phyloP scores from a whole-genome alignment of 2,113 vertebrate genomes.

The Alligator sinensis region DNA sequence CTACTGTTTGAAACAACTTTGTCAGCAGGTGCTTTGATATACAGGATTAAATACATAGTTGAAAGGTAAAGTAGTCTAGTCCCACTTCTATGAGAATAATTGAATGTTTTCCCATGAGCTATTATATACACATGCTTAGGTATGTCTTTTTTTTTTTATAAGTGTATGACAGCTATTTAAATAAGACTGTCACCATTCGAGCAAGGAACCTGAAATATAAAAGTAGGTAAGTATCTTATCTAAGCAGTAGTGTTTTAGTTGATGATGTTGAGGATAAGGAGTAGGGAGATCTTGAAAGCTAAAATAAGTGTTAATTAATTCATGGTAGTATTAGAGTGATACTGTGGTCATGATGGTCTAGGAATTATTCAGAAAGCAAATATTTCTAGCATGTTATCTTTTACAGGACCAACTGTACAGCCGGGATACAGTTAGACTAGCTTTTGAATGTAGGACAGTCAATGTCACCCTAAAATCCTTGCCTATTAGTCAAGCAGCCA shows the following conservation, averaged over 20 bases:
- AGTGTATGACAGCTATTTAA: not conserved
- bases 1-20: not conserved
- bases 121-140: not conserved
- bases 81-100: too few species aligned
- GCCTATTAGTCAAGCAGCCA: not conserved
- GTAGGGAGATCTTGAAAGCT: not conserved
- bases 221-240: not conserved
- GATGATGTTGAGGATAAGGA: not conserved
- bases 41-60: not conserved
- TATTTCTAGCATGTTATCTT: too few species aligned
- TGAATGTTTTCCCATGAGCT: not conserved
- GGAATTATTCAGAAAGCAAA: too few species aligned
- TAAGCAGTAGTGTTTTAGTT: not conserved
- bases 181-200: not conserved
- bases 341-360: too few species aligned
- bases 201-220: not conserved
- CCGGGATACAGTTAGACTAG: too few species aligned
- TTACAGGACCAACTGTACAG: too few species aligned
- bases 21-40: not conserved
- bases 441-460: too few species aligned
- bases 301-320: not conserved
- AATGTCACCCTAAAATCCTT: too few species aligned
- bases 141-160: not conserved
- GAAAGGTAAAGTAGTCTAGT: not conserved
- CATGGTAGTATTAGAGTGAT: too few species aligned